Evolutionary conservation across 1,140 invertebrate species (phyloP).

Genomic region (Musca vetustissima): DNA sequence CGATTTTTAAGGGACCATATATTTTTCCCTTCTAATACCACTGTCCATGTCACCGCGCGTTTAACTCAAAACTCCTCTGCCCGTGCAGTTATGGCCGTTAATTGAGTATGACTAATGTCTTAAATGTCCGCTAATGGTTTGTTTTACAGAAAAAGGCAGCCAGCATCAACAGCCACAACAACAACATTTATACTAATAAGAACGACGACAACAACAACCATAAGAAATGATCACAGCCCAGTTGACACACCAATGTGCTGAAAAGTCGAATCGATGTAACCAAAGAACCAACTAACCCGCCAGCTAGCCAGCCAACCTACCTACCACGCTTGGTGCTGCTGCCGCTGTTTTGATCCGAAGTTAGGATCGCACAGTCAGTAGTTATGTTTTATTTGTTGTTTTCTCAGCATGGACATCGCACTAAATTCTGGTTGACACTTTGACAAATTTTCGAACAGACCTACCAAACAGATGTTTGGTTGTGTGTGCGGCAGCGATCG

Average conservation of each 20-base stretch:
- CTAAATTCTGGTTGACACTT: conserved; percentile 52
- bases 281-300: not conserved
- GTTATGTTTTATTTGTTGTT: conserved; percentile 6
- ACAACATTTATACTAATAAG: not conserved
- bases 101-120: conserved; percentile 54
- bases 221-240: not conserved
- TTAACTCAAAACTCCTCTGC: no score
- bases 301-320: not conserved
- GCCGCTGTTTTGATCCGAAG: not conserved
- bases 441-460: conserved; percentile 55
- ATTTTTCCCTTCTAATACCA: no score
- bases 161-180: no score
- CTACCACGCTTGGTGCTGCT: not conserved
- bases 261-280: not conserved
- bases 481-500: conserved; percentile 29
- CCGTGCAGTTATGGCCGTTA: no score
- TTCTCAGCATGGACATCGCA: conserved; percentile 26
- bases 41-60: no score
- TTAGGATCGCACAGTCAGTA: conserved; percentile 35
- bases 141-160: conserved; percentile 45
- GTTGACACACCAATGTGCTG: not conserved
- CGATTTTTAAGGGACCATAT: no score
- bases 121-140: conserved; percentile 53
- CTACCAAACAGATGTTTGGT: conserved; percentile 34
- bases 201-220: not conserved